Evolutionary conservation across 2,888 invertebrate species (phyloP).

Genomic region (Dasysyrphus tricinctus): DNA sequence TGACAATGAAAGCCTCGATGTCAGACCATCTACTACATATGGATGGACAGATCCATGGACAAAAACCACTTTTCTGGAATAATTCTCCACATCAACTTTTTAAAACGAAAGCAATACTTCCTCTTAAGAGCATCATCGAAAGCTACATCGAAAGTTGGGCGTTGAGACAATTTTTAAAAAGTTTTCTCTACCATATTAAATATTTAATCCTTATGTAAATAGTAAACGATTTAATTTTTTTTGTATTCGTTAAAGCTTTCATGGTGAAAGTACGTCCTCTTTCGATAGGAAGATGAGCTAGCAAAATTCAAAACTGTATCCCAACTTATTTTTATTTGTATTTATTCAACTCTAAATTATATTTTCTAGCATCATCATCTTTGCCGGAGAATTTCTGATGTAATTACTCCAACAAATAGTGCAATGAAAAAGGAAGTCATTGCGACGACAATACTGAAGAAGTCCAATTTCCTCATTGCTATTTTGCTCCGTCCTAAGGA

Average conservation of each 20-base stretch:
- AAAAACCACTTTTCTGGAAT: too few relatives aligned
- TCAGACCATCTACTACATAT: too few relatives aligned
- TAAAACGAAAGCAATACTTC: too few relatives aligned
- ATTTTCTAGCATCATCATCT: conserved; percentile 58
- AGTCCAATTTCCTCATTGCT: conserved; percentile 23
- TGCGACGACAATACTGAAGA: not conserved
- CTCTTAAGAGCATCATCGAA: too few relatives aligned
- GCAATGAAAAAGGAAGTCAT: conserved; percentile 17
- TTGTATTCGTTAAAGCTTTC: not conserved
- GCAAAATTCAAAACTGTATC: conserved; percentile 35
- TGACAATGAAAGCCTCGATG: too few relatives aligned
- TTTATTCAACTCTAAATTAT: conserved; percentile 70
- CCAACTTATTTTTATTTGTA: conserved; percentile 51
- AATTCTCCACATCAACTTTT: too few relatives aligned
- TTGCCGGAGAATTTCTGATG: conserved; percentile 35
- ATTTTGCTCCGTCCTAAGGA: conserved; percentile 24
- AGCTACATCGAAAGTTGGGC: too few relatives aligned
- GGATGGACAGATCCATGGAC: too few relatives aligned
- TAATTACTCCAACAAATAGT: conserved; percentile 54
- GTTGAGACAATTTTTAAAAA: too few relatives aligned
- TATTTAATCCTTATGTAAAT: not conserved
- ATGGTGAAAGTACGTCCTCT: not conserved
- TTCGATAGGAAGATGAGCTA: conserved; percentile 39
- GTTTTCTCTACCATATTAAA: not conserved
- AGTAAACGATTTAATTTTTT: not conserved